Base-by-base conservation (phyloP, 2,113 vertebrate genomes). In the Crocuta crocuta region DNA sequence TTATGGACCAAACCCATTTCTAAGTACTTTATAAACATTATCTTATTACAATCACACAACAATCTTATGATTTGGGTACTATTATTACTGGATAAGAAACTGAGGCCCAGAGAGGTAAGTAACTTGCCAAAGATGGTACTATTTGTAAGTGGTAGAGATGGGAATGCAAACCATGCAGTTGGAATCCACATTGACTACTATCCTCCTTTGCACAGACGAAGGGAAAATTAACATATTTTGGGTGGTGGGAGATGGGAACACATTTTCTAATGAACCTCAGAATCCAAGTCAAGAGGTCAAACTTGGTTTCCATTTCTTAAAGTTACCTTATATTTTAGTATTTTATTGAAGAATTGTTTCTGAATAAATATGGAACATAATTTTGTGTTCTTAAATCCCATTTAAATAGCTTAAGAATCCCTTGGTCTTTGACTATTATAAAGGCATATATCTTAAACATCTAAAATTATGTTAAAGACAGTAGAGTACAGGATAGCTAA, bases 301-400 rank as follows among this genome's bases (percentile, higher is more conserved):
- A 73, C 94, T 94, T 92, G 78, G 23, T 73, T 95, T 82, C 79
- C 53, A 6, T 76, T 93, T 91, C 33, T 31, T 10, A 70, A 85
- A 86, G 4, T 73, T 58, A 91, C 1, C 12, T 96, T 63, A 78
- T 61, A 50, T 81, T 85, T 87, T 83, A 79, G 0, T 24, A 87
- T 80, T 82, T 90, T 70, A 4, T 43, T 83, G 23, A 97, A 61
- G 39, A 31, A 88, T 8, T 89, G 7, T 39, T 96, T 73, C 87
- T 91, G 53, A 21, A 16, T 88, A 91, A 87, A 70, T 43, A 82
- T n/a, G 15, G 13, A 45, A 63, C 7, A 55, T 35, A 43, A 35
- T 85, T 79, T 93, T 70, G 39, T 91, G 76, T 31, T 65, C 55
- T 45, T 70, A 90, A 86, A 74, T 35, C 28, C 35, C 13, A 85